Conservation (phyloP, 1,140 invertebrate genomes). For the Drosophila mojavensis region DNA sequence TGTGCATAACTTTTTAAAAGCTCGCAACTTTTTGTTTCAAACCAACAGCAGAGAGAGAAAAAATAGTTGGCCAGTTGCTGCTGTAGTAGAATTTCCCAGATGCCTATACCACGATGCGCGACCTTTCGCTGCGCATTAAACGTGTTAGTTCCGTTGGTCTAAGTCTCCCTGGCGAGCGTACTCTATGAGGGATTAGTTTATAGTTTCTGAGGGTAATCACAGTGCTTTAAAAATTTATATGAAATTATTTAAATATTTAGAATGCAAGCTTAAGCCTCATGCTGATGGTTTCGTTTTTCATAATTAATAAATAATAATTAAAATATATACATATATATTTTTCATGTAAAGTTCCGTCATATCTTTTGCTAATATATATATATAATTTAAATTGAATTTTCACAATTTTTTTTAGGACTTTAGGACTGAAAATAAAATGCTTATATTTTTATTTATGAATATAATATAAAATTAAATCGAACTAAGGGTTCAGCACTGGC, state of each 20-base stretch:
- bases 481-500: no score
- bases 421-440: no score
- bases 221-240: constrained; percentile 6
- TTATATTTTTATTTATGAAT: no score
- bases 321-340: no score
- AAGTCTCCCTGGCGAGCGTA: not conserved
- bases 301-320: no score
- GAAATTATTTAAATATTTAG: constrained; percentile 3
- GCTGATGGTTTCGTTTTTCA: no score
- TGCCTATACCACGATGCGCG: not conserved
- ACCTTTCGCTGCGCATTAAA: constrained; percentile 45
- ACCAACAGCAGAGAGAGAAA: constrained; percentile 15
- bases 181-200: constrained; percentile 25
- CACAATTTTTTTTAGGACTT: no score
- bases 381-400: no score
- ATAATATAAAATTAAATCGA: no score
- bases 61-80: constrained; percentile 39
- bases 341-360: no score
- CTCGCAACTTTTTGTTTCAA: constrained; percentile 49
- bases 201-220: constrained; percentile 29
- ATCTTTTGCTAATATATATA: no score
- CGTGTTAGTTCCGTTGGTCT: constrained; percentile 38
- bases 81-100: not conserved
- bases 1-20: constrained; percentile 50
- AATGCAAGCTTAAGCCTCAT: not conserved